A percentile compares a stretch with the other conserved stretches of the same genome.
Evolutionary conservation across 2,113 vertebrate genomes (phyloP).

Genomic region (Neotoma lepida): DNA sequence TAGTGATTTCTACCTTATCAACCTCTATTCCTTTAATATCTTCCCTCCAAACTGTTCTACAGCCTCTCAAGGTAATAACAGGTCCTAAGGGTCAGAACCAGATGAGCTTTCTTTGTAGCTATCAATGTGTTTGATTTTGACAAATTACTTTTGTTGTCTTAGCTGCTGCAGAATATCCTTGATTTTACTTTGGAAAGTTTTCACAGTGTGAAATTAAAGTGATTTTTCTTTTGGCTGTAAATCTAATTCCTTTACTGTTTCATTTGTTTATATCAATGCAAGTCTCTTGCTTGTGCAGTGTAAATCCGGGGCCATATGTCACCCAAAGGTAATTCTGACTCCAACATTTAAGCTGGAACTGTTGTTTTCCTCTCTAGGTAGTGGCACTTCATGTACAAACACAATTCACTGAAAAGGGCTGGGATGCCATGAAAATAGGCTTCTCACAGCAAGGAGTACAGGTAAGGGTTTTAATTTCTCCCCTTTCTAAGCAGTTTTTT

Average conservation of each 20-base stretch:
- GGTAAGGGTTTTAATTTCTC: constrained; percentile 23
- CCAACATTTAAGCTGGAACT: background rate
- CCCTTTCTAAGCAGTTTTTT: background rate
- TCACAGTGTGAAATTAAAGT: constrained; percentile 42
- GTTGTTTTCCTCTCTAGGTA: background rate
- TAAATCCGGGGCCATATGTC: background rate
- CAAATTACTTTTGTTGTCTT: constrained; percentile 67
- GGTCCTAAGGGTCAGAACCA: constrained; percentile 68
- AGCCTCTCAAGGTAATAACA: constrained; percentile 63
- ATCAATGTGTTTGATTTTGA: constrained; percentile 65
- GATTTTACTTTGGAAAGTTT: constrained; percentile 67
- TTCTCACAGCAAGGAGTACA: background rate
- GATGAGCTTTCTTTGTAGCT: constrained; percentile 57
- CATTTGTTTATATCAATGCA: constrained; percentile 5
- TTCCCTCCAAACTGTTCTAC: constrained; percentile 61
- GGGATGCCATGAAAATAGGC: background rate
- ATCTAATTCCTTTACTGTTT: constrained; percentile 39
- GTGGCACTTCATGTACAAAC: background rate
- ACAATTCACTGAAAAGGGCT: background rate
- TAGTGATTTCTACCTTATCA: constrained; percentile 74
- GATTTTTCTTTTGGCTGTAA: background rate
- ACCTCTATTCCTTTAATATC: constrained; percentile 71
- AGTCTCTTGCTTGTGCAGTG: background rate
- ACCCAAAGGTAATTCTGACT: constrained; percentile 54
- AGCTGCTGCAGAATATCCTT: constrained; percentile 52